Evolutionary conservation across 1,140 invertebrate genomes (phyloP).

Genomic region (Schlechtendalia chinensis): DNA sequence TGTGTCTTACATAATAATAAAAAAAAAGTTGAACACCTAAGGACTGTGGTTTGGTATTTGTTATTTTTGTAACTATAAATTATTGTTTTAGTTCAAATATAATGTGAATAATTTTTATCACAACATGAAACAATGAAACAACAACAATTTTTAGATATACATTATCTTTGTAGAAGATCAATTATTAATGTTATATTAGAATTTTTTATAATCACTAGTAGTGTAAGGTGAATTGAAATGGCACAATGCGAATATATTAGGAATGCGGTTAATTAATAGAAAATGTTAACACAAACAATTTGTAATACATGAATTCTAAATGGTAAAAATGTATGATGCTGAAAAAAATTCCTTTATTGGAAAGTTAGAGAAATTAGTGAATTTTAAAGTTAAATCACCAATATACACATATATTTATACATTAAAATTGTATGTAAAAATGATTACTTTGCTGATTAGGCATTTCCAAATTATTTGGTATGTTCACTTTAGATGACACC

Average conservation of each 20-base stretch:
- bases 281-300: not conserved
- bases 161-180: too few species aligned
- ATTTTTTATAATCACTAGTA: not conserved
- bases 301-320: too few species aligned
- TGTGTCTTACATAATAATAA: not conserved
- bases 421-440: not conserved
- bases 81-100: too few species aligned
- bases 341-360: too few species aligned
- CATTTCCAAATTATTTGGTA: not conserved
- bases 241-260: too few species aligned
- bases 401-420: not conserved
- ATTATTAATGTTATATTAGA: not conserved
- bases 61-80: not conserved
- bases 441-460: conserved; percentile 18
- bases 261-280: too few species aligned
- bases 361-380: too few species aligned
- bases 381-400: not conserved
- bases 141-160: too few species aligned
- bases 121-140: too few species aligned
- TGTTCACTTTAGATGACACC: not conserved
- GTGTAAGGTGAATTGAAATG: too few species aligned
- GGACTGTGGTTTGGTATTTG: not conserved
- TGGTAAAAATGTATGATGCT: too few species aligned
- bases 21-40: not conserved
- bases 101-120: too few species aligned